phyloP scores from a whole-genome alignment of 2,797 vertebrate species.

The Uromys caudimaculatus region DNA sequence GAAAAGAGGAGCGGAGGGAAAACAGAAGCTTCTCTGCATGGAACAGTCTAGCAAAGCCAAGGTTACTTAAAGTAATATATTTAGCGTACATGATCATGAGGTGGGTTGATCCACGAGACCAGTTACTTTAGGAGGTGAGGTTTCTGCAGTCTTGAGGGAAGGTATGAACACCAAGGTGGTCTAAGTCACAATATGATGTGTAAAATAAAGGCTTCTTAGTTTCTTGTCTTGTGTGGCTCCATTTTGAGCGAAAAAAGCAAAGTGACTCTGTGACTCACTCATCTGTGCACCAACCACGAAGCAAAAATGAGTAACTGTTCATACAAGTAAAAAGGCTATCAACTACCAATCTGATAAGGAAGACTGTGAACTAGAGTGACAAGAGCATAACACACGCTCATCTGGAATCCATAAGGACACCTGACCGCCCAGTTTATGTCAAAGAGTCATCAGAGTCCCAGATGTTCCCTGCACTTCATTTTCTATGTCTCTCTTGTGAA shows the following conservation, averaged over 20 bases:
- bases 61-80: not conserved
- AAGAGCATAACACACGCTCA: too few relatives aligned
- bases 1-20: not conserved
- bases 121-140: not conserved
- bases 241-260: not conserved
- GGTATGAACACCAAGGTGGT: not conserved
- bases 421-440: too few relatives aligned
- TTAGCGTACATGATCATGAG: too few relatives aligned
- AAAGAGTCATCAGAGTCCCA: not conserved
- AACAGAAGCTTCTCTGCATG: not conserved
- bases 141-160: not conserved
- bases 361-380: not conserved
- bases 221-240: not conserved
- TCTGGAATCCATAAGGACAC: not conserved
- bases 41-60: not conserved
- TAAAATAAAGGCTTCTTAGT: not conserved
- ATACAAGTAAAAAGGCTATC: not conserved
- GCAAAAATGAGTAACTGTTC: not conserved
- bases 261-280: not conserved
- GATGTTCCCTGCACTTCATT: not conserved
- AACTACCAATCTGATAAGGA: not conserved
- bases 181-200: not conserved
- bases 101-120: not conserved
- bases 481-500: too few relatives aligned
- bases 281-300: not conserved